phyloP scores from a whole-genome alignment of 2,797 vertebrate species.

The Cygnus olor region DNA sequence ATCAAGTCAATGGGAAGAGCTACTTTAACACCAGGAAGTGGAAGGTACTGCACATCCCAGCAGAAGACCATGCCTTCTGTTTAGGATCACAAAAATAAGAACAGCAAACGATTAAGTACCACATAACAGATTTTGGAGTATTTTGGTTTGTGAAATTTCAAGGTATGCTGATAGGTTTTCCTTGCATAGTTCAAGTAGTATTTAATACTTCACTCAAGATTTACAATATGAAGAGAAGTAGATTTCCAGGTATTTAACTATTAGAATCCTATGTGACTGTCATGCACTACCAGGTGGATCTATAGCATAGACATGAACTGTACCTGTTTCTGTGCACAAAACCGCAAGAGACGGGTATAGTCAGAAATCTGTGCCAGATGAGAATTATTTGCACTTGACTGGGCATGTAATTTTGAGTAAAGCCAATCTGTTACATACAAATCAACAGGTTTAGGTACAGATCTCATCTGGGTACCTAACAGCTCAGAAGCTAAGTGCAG shows the following conservation, averaged over 20 bases:
- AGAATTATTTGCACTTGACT: not conserved
- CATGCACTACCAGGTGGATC: not conserved
- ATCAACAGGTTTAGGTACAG: not conserved
- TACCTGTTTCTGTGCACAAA: not conserved
- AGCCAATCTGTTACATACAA: not conserved
- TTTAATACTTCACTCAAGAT: not conserved
- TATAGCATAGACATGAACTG: not conserved
- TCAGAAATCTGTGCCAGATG: not conserved
- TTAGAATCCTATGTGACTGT: not conserved
- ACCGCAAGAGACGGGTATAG: fast-evolving
- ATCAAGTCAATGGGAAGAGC: not conserved
- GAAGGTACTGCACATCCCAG: not conserved
- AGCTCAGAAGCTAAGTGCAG: not conserved
- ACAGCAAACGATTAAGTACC: not conserved
- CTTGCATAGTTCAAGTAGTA: not conserved
- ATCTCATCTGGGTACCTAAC: not conserved
- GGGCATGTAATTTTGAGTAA: not conserved
- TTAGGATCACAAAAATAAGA: not conserved
- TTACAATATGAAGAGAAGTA: not conserved
- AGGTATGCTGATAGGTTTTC: not conserved
- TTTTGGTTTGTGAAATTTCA: not conserved
- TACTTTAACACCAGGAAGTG: not conserved
- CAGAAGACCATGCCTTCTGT: not conserved
- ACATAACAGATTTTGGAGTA: not conserved
- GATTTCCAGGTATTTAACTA: not conserved